Base-by-base conservation (phyloP, 1,140 invertebrate genomes). In the Druon quercuslanigerum region DNA sequence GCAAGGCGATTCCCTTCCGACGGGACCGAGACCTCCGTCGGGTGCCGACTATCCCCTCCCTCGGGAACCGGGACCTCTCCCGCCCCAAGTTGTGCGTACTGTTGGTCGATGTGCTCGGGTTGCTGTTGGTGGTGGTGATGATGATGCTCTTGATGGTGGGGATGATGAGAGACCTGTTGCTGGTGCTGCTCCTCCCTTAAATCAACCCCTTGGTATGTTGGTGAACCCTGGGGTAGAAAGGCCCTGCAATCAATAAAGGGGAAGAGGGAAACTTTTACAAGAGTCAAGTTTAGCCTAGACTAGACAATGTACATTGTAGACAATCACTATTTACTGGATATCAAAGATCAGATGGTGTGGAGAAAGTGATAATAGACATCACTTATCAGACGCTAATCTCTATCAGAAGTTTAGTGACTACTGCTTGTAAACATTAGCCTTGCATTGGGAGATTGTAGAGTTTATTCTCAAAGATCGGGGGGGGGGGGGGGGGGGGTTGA, bases 11-110 rank as follows among this genome's bases (percentile, higher is more conserved):
- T 87, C 86, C 84, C 86, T 76, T 88, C 86, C 78, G 81, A 51
- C 57, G 83, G 78, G 74, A 86, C 83, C 74, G 83, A 84, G 76
- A 73, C 84, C 85, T 86, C 88, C 40, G 77, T 72, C 73, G 77
- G 33, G 73, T 81, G 84, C 78, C 80, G 81, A 82, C 78, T 90
- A 88, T 90, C 90, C 90, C 89, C 90, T 82, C 90, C 86, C 74
- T 86, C 84, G 33, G 76, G 77, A 83, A 87, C 78, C 78, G 86
- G 82, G 77, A 84, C 83, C 72, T 90, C 88, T 81, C 83, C 84
- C 74, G 85, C 83, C 83, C 83, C 87, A 56, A 86, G 77, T 46
- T 80, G 54, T 72, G 74, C 73, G 76, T 82, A 84, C 77, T 85
- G 80, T 40, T 83, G 79, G n/a, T 81, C 50, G 5, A 81, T 77